A percentile compares a stretch with the other conserved stretches of the same genome.
Evolutionary conservation across 2,113 vertebrate genomes (phyloP).

Genomic region (Chaetodon auriga): DNA sequence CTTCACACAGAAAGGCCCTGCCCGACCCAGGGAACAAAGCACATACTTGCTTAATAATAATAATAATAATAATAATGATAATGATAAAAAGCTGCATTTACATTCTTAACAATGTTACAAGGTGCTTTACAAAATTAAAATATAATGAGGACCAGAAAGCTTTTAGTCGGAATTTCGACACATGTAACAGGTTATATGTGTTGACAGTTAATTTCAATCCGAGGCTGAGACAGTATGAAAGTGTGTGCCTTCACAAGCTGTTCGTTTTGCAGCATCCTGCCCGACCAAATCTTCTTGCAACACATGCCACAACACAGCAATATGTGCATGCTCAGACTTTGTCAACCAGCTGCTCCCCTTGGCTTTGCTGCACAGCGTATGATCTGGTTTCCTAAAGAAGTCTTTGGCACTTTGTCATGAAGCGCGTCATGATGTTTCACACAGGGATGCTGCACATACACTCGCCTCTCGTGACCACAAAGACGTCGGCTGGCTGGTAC

Average conservation of each 20-base stretch:
- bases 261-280: not conserved
- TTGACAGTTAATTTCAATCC: not conserved
- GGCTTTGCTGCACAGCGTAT: not conserved
- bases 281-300: not conserved
- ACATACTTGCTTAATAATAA: no score
- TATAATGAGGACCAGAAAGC: no score
- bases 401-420: conserved; percentile 16
- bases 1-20: no score
- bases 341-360: not conserved
- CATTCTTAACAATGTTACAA: no score
- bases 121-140: no score
- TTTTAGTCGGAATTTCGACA: not conserved
- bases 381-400: conserved; percentile 3
- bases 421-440: conserved; percentile 26
- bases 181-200: not conserved
- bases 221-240: not conserved
- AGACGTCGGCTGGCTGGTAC: not conserved
- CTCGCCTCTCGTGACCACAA: not conserved
- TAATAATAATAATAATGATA: not conserved
- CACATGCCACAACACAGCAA: not conserved
- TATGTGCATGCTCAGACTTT: not conserved
- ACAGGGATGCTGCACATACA: not conserved
- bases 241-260: not conserved
- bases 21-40: no score
- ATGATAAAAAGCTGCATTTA: no score